Percentiles rank a stretch among this genome's conserved stretches.
Conservation (phyloP, 2,888 invertebrate species). For the Sarcophaga variegata region DNA sequence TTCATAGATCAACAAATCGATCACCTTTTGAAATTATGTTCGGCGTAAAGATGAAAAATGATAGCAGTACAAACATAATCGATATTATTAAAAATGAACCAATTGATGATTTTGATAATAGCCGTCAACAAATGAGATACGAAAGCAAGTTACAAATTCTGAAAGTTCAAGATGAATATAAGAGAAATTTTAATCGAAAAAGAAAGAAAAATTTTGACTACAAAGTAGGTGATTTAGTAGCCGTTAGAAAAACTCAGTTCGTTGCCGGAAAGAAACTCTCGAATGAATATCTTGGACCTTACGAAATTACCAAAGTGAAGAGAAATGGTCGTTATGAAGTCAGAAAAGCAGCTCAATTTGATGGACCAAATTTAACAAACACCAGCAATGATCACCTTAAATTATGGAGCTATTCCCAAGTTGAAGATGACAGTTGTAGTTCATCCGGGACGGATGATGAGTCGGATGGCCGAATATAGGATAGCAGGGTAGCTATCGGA, state of each 20-base stretch:
- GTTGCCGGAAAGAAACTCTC: conserved; percentile 60
- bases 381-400: conserved; percentile 40
- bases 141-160: conserved; percentile 45
- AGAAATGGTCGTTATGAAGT: conserved; percentile 58
- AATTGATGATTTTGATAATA: conserved; percentile 39
- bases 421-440: neutral
- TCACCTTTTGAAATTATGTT: conserved; percentile 22
- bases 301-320: conserved; percentile 65
- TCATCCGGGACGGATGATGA: neutral
- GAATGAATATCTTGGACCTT: conserved; percentile 65
- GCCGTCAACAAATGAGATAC: conserved; percentile 41
- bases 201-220: conserved; percentile 55
- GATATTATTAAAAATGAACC: conserved; percentile 37
- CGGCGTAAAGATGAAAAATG: too few species aligned
- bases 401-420: conserved; percentile 27
- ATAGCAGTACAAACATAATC: neutral
- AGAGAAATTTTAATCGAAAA: conserved; percentile 58
- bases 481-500: too few species aligned
- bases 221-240: conserved; percentile 53
- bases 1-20: conserved; percentile 46
- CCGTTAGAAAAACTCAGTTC: conserved; percentile 6
- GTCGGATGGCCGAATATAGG: conserved; percentile 35
- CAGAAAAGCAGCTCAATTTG: conserved; percentile 56
- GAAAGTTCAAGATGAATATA: conserved; percentile 49
- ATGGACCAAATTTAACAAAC: conserved; percentile 50